Percentiles rank a stretch among this genome's conserved stretches.
Evolutionary conservation across 2,113 vertebrate species (phyloP).

Genomic region (Clarias macrocephalus): DNA sequence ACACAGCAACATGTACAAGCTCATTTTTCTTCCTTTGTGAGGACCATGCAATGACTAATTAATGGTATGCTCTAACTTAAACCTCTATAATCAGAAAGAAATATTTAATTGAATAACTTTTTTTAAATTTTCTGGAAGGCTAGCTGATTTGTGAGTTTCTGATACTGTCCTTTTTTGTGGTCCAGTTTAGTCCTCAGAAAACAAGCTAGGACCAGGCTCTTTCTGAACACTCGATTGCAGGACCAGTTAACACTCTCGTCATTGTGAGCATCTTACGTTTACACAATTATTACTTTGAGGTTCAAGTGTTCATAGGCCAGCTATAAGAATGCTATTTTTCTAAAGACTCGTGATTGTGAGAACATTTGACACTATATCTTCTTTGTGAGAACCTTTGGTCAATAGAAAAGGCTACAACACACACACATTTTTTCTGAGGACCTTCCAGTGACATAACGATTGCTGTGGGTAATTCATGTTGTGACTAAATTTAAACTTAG

Average conservation of each 20-base stretch:
- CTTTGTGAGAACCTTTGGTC: neutral
- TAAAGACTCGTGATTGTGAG: neutral
- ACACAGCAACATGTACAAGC: neutral
- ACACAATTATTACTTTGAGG: too few species aligned
- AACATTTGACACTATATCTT: neutral
- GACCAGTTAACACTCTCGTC: too few species aligned
- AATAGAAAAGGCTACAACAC: neutral
- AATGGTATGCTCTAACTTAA: neutral
- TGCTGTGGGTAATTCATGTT: neutral
- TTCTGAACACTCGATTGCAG: too few species aligned
- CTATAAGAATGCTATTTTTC: neutral
- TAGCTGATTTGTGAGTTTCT: too few species aligned
- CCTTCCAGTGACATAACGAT: neutral
- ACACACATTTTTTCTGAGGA: neutral
- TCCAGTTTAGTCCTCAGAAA: too few species aligned
- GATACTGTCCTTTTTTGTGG: too few species aligned
- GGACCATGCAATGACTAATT: neutral
- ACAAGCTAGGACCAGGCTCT: too few species aligned
- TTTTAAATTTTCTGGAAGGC: too few species aligned
- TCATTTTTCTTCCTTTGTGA: neutral
- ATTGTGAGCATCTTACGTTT: too few species aligned
- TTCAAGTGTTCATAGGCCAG: too few species aligned
- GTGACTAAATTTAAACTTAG: neutral
- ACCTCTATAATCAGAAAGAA: neutral
- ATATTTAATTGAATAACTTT: neutral